phyloP scores from a whole-genome alignment of 2,113 vertebrate genomes.

The Rhinopomastus cyanomelas region DNA sequence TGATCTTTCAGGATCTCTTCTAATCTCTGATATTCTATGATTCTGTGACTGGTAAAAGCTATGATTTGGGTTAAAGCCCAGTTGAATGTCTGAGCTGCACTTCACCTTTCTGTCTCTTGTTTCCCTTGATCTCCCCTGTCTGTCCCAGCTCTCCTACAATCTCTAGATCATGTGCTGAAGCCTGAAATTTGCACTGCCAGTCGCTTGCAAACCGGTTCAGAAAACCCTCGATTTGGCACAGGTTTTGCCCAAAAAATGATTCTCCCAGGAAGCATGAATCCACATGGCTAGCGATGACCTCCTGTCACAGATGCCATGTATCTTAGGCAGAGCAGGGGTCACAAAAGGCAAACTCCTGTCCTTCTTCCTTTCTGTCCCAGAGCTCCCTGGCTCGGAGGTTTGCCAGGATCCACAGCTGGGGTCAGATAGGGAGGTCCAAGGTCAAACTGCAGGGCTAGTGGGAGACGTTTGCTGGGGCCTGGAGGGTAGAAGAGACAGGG shows the following conservation, averaged over 20 bases:
- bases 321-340: neutral
- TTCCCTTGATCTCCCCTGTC: neutral
- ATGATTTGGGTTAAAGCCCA: neutral
- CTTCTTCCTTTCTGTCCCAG: neutral
- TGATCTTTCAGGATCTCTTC: no score
- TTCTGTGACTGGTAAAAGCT: neutral
- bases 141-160: neutral
- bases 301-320: neutral
- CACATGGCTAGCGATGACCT: neutral
- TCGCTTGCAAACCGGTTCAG: neutral
- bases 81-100: neutral
- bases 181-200: accelerated
- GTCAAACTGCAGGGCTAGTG: conserved; percentile 31
- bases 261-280: neutral
- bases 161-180: neutral
- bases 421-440: conserved; percentile 48
- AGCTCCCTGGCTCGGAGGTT: neutral
- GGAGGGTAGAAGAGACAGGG: conserved; percentile 17
- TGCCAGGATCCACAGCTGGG: conserved; percentile 38
- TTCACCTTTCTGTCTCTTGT: neutral
- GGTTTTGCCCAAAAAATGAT: neutral
- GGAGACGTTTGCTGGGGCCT: conserved; percentile 14
- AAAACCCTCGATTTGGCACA: neutral
- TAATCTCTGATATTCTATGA: no score
- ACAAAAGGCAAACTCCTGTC: neutral